phyloP scores from a whole-genome alignment of 2,113 vertebrate genomes.

The Protobothrops mucrosquamatus region DNA sequence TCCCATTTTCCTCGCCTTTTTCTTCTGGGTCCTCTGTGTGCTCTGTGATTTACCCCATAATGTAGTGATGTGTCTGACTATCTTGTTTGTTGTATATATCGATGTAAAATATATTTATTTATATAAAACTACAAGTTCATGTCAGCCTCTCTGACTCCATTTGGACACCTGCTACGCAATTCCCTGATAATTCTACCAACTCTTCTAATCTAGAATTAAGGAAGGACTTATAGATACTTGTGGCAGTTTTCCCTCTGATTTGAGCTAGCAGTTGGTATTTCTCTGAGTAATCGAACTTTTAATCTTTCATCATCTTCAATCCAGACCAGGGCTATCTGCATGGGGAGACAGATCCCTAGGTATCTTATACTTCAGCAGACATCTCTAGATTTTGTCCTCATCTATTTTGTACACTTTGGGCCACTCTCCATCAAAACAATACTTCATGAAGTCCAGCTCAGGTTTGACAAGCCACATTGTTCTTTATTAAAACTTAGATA shows the following conservation, averaged over 20 bases:
- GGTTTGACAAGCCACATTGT: background rate
- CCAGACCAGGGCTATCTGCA: background rate
- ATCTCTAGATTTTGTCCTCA: background rate
- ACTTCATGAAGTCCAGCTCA: background rate
- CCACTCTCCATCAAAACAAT: background rate
- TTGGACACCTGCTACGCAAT: background rate
- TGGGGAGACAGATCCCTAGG: background rate
- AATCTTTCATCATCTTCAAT: background rate
- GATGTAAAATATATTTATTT: too few relatives aligned
- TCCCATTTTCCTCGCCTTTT: background rate
- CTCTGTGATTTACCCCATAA: background rate
- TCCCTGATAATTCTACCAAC: background rate
- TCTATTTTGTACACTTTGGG: background rate
- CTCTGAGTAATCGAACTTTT: background rate
- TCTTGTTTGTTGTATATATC: too few relatives aligned
- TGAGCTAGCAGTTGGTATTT: background rate
- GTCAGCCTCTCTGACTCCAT: background rate
- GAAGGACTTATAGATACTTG: background rate
- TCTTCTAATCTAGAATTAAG: background rate
- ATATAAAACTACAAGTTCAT: too few relatives aligned
- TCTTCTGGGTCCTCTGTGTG: background rate
- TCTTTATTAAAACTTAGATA: background rate
- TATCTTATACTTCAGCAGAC: background rate
- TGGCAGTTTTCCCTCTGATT: background rate
- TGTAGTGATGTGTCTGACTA: too few relatives aligned